These are phyloP conservation scores for Coptodon bakossiorum DNA, from an alignment of 2,113 vertebrate genomes.

Conservation along the genomic window DNA sequence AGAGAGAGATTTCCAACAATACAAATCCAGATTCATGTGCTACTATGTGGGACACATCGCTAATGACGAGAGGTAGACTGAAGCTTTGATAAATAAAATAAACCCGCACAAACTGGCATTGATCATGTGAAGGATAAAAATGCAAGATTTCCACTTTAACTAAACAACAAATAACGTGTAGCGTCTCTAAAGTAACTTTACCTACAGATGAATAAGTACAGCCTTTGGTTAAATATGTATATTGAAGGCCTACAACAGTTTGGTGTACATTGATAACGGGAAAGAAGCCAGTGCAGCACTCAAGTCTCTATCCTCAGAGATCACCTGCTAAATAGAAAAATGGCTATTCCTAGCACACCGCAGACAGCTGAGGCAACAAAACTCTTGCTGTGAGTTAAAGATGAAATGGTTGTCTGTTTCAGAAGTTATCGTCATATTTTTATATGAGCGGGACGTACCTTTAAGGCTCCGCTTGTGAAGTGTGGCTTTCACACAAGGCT, in stretches of 20 bases:
- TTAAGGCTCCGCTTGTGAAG: neutral
- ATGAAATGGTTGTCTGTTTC: neutral
- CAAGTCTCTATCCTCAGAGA: neutral
- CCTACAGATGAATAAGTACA: neutral
- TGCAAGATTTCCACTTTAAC: neutral
- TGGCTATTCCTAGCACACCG: neutral
- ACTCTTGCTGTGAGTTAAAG: neutral
- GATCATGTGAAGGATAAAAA: neutral
- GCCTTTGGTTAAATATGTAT: neutral
- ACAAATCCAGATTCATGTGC: neutral
- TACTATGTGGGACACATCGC: neutral
- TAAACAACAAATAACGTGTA: neutral
- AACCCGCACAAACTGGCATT: neutral
- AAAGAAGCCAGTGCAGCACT: neutral
- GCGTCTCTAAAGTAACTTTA: neutral
- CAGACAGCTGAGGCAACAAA: neutral
- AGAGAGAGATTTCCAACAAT: neutral
- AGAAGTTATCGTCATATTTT: neutral
- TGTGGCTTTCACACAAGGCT: neutral
- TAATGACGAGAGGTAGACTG: neutral
- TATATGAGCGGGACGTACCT: neutral
- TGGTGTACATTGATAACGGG: neutral
- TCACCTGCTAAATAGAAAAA: neutral
- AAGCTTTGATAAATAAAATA: neutral
- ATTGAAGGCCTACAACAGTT: neutral